phyloP scores from a whole-genome alignment of 2,113 vertebrate species.

The Morone chrysops region DNA sequence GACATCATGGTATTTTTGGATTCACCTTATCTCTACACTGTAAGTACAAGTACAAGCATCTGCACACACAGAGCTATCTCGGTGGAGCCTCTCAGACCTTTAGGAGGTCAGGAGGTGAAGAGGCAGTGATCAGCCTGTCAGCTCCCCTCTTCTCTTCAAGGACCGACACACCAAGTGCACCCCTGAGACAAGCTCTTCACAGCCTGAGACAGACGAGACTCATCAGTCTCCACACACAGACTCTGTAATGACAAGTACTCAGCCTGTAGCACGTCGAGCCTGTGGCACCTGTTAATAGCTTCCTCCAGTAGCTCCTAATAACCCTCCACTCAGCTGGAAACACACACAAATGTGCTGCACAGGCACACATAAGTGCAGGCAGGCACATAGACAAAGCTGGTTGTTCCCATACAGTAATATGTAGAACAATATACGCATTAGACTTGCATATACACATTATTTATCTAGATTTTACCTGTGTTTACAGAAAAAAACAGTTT shows the following conservation, averaged over 20 bases:
- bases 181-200: slow-evolving; percentile 19
- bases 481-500: too few species aligned
- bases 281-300: slow-evolving; percentile 42
- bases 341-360: slow-evolving; percentile 16
- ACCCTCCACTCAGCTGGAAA: slow-evolving; percentile 13
- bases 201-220: slow-evolving; percentile 1
- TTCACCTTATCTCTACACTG: slow-evolving; percentile 9
- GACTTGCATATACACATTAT: neutral
- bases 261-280: slow-evolving; percentile 21
- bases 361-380: neutral
- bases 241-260: slow-evolving; percentile 29
- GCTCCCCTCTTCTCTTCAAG: slow-evolving; percentile 41
- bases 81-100: slow-evolving; percentile 8
- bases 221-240: slow-evolving; percentile 23
- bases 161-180: slow-evolving; percentile 28
- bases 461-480: neutral
- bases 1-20: slow-evolving; percentile 12
- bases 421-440: neutral
- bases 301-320: slow-evolving; percentile 38
- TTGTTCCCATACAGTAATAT: neutral
- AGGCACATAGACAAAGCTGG: neutral
- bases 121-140: slow-evolving; percentile 61
- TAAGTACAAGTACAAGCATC: neutral
- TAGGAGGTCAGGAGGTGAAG: slow-evolving; percentile 58
- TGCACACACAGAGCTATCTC: slow-evolving; percentile 5